A percentile compares a stretch with the other conserved stretches of the same genome.
phyloP scores from a whole-genome alignment of 2,888 invertebrate genomes.

The Sarcophaga caerulescens region DNA sequence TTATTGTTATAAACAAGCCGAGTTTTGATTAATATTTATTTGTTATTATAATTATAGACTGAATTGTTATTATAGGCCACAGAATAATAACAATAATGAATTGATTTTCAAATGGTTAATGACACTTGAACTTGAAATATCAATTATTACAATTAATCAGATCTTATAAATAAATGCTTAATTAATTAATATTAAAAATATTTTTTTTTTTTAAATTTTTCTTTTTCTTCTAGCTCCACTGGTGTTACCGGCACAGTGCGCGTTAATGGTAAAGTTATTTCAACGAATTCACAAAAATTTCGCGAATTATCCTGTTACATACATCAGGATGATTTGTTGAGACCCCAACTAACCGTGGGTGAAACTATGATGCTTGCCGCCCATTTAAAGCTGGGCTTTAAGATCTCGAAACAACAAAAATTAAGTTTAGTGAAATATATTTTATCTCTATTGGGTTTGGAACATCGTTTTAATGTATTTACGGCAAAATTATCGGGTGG shows the following conservation, averaged over 20 bases:
- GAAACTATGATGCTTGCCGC: slow-evolving; percentile 93
- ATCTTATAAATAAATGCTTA: not conserved
- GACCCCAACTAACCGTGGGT: slow-evolving; percentile 88
- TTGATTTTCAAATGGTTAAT: slow-evolving; percentile 70
- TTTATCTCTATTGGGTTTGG: slow-evolving; percentile 87
- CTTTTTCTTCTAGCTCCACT: slow-evolving; percentile 82
- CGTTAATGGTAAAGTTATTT: slow-evolving; percentile 85
- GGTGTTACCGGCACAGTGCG: slow-evolving; percentile 88
- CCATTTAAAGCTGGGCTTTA: slow-evolving; percentile 89
- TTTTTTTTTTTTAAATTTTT: not conserved
- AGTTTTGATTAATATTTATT: too few species aligned
- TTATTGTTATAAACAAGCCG: too few species aligned
- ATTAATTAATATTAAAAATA: not conserved
- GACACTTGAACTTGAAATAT: slow-evolving; percentile 75
- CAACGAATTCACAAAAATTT: slow-evolving; percentile 85
- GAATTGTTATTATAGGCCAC: not conserved
- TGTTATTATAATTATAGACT: too few species aligned
- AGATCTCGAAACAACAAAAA: slow-evolving; percentile 86
- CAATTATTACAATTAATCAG: not conserved
- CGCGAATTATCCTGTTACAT: slow-evolving; percentile 91
- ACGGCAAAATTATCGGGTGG: slow-evolving; percentile 91
- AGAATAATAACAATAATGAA: not conserved
- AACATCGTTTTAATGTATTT: slow-evolving; percentile 86
- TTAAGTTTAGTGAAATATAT: slow-evolving; percentile 88
- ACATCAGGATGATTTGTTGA: slow-evolving; percentile 90